Conservation (phyloP, 2,888 invertebrate genomes). For the Tetramorium bicarinatum region DNA sequence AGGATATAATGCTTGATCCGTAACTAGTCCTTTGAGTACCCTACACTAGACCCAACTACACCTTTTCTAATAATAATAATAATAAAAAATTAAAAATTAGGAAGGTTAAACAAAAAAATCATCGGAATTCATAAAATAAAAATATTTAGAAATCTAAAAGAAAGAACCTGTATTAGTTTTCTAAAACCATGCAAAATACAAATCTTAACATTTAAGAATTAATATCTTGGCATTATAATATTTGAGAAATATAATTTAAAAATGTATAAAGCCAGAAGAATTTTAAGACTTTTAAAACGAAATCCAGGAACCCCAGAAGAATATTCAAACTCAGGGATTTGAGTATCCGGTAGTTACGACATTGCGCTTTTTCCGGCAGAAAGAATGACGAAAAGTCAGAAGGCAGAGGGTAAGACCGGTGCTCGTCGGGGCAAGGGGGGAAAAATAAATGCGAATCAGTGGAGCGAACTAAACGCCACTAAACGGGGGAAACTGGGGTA, state of each 20-base stretch:
- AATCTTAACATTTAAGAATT: background rate
- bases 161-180: background rate
- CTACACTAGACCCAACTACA: background rate
- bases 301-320: background rate
- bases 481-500: constrained; percentile 83
- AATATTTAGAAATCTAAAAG: background rate
- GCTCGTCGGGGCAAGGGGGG: constrained; percentile 42
- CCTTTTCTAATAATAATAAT: background rate
- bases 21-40: constrained; percentile 41
- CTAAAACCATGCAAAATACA: background rate
- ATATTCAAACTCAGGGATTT: background rate
- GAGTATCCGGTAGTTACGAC: constrained; percentile 17
- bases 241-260: background rate
- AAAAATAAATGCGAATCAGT: constrained; percentile 80
- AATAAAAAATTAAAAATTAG: background rate
- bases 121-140: background rate
- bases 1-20: constrained; percentile 17
- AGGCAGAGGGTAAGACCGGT: constrained; percentile 44
- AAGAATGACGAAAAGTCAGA: constrained; percentile 48
- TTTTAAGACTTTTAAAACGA: background rate
- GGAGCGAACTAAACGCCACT: constrained; percentile 83
- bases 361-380: constrained; percentile 19
- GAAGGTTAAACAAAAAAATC: background rate
- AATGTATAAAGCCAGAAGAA: background rate
- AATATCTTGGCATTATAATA: background rate